Evolutionary conservation across 2,888 invertebrate genomes (phyloP).

Genomic region (Coelopa pilipes): DNA sequence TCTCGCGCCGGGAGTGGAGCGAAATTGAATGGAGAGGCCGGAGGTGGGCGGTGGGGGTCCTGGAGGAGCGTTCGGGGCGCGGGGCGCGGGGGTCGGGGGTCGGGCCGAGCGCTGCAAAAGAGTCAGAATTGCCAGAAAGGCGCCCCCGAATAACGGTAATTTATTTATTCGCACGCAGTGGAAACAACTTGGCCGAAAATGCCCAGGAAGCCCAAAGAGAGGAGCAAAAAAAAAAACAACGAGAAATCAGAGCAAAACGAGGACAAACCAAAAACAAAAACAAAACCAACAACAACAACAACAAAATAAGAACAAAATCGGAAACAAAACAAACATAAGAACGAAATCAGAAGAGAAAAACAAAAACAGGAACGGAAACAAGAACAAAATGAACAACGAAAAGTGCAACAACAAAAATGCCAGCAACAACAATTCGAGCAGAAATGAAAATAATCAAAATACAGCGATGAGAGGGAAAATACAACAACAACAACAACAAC

Average conservation of each 20-base stretch:
- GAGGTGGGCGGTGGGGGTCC: too few relatives aligned
- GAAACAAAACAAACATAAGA: slow-evolving; percentile 8
- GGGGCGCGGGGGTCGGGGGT: neutral
- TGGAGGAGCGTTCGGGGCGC: too few relatives aligned
- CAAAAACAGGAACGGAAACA: slow-evolving; percentile 15
- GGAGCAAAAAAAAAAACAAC: too few relatives aligned
- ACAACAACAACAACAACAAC: slow-evolving; percentile 22
- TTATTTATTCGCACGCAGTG: slow-evolving; percentile 59
- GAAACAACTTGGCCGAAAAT: slow-evolving; percentile 17
- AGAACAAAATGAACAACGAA: slow-evolving; percentile 23
- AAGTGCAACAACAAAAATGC: slow-evolving; percentile 11
- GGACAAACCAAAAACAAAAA: too few relatives aligned
- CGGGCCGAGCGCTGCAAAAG: slow-evolving; percentile 8
- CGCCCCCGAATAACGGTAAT: slow-evolving; percentile 60
- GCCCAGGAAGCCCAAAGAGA: too few relatives aligned
- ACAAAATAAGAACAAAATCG: too few relatives aligned
- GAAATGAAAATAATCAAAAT: slow-evolving; percentile 19
- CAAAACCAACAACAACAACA: too few relatives aligned
- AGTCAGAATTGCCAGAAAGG: slow-evolving; percentile 48
- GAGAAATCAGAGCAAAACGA: too few relatives aligned
- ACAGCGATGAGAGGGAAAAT: slow-evolving; percentile 8
- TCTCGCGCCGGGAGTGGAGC: too few relatives aligned
- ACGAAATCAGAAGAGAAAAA: slow-evolving; percentile 21
- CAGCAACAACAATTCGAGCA: too few relatives aligned
- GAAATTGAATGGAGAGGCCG: too few relatives aligned